Evolutionary conservation across 2,888 invertebrate species (phyloP).

Genomic region (Lithophane leautieri): DNA sequence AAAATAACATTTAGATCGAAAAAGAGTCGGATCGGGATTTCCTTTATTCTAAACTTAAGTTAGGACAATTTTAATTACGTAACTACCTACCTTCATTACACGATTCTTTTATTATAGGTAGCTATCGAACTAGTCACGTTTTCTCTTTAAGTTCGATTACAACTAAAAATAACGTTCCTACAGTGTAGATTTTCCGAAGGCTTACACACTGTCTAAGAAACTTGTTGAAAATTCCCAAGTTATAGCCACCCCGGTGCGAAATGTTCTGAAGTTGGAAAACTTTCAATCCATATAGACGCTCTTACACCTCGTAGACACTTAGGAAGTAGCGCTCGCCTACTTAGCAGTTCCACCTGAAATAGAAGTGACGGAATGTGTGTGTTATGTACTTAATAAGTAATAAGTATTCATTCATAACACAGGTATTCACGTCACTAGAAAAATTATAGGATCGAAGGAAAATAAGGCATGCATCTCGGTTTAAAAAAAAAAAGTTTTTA

Average conservation of each 20-base stretch:
- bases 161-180: constrained; percentile 20
- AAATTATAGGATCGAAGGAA: background rate
- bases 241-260: constrained; percentile 21
- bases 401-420: background rate
- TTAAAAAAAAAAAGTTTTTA: too few species aligned
- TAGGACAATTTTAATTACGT: background rate
- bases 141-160: constrained; percentile 1
- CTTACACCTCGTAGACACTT: constrained; percentile 58
- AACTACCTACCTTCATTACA: background rate
- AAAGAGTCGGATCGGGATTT: background rate
- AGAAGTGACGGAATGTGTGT: constrained; percentile 12
- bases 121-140: constrained; percentile 9
- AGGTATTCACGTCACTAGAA: background rate
- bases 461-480: background rate
- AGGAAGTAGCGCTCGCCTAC: constrained; percentile 49
- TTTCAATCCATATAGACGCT: constrained; percentile 52
- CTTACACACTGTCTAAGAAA: constrained; percentile 40
- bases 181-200: constrained; percentile 15
- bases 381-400: constrained; percentile 1
- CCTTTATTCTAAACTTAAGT: background rate
- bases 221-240: constrained; percentile 55
- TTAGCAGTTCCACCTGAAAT: constrained; percentile 50
- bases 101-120: background rate
- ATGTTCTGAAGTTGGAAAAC: constrained; percentile 61
- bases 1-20: background rate